Conservation (phyloP, 2,797 vertebrate genomes). For the Cyclura pinguis region DNA sequence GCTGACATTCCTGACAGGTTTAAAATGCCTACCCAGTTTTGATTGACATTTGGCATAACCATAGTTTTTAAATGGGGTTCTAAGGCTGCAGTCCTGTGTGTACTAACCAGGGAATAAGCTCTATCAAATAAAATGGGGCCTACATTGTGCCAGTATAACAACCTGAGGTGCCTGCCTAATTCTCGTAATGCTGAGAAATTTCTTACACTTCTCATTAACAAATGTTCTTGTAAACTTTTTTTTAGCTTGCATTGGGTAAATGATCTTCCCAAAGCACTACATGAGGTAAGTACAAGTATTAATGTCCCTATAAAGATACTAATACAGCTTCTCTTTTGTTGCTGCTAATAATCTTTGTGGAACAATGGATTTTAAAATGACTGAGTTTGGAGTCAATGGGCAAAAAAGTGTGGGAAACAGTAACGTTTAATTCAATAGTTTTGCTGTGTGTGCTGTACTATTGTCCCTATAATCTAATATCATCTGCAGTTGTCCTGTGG, state of each 20-base stretch:
- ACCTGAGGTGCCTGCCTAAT: neutral
- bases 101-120: neutral
- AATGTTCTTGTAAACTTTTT: slow-evolving; percentile 40
- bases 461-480: neutral
- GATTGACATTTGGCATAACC: neutral
- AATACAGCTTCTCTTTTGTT: neutral
- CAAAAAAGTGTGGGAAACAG: neutral
- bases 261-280: slow-evolving; percentile 91
- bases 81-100: neutral
- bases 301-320: neutral
- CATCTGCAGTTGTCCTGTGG: no score
- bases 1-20: neutral
- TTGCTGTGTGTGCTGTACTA: neutral
- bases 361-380: neutral
- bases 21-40: neutral
- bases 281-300: slow-evolving; percentile 83
- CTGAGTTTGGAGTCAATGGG: neutral
- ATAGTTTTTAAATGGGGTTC: neutral
- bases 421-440: neutral
- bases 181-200: rapidly evolving
- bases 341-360: neutral
- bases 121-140: neutral
- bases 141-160: neutral
- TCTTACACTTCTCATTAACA: neutral
- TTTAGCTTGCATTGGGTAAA: slow-evolving; percentile 97